Evolutionary conservation across 2,113 vertebrate species (phyloP).

Genomic region (Lampris megalopsis): DNA sequence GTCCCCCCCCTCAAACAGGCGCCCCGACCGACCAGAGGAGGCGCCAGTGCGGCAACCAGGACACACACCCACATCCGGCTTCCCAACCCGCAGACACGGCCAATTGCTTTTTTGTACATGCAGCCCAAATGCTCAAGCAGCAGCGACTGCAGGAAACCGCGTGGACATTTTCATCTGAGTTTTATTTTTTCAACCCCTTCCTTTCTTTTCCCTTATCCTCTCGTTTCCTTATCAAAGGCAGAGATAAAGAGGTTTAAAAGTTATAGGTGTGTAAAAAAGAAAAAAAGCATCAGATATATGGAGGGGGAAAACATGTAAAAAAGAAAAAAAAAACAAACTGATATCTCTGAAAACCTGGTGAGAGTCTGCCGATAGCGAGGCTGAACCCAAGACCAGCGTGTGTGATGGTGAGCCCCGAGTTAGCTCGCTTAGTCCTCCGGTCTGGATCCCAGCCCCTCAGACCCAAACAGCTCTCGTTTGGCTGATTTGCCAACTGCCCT

Average conservation of each 20-base stretch:
- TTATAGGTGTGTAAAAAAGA: slow-evolving; percentile 40
- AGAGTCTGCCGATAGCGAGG: slow-evolving; percentile 68
- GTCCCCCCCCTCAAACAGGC: no score
- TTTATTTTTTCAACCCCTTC: slow-evolving; percentile 8
- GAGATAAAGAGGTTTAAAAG: slow-evolving; percentile 44
- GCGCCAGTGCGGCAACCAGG: no score
- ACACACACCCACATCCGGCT: no score
- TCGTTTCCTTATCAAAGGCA: slow-evolving; percentile 45
- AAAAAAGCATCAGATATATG: slow-evolving; percentile 43
- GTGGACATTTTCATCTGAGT: slow-evolving; percentile 56
- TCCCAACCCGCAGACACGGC: no score
- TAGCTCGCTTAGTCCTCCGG: slow-evolving; percentile 50
- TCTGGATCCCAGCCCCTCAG: slow-evolving; percentile 47
- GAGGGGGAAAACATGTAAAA: slow-evolving; percentile 63
- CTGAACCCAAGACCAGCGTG: slow-evolving; percentile 61
- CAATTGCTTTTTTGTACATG: slow-evolving; percentile 43
- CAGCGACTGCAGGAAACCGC: slow-evolving; percentile 72
- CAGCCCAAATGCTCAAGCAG: slow-evolving; percentile 54
- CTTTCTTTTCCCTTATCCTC: slow-evolving; percentile 21
- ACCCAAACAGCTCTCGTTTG: slow-evolving; percentile 44
- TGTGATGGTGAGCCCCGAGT: slow-evolving; percentile 54
- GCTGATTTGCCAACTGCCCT: slow-evolving; percentile 37
- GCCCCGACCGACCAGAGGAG: no score
- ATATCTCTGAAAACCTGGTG: slow-evolving; percentile 55
- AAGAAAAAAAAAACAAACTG: slow-evolving; percentile 35